Conservation (phyloP, 2,797 vertebrate species). For the Toxotes lorentzi region DNA sequence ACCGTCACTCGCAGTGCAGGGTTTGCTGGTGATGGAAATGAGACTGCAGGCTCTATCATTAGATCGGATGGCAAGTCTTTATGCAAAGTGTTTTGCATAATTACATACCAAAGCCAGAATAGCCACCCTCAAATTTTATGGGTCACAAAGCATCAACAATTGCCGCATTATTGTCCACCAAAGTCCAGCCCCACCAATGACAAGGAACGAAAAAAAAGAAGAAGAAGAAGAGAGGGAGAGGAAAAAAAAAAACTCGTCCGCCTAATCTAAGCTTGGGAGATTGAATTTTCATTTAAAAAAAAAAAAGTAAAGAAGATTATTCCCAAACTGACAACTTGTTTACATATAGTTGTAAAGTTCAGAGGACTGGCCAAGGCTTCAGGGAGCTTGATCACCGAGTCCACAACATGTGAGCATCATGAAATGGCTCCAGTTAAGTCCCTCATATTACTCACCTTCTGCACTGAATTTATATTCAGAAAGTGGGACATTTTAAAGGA, state of each 20-base stretch:
- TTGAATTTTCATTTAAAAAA: slow-evolving; percentile 91
- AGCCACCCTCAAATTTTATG: slow-evolving; percentile 99
- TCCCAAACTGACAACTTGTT: slow-evolving; percentile 92
- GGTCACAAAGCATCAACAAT: slow-evolving; percentile 99
- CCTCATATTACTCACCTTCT: neutral
- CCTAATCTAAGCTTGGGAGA: slow-evolving; percentile 92
- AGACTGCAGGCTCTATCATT: slow-evolving; percentile 97
- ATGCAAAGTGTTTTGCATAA: slow-evolving; percentile 99
- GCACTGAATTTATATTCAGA: slow-evolving; percentile 69
- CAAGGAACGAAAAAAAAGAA: slow-evolving; percentile 76
- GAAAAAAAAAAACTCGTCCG: slow-evolving; percentile 81
- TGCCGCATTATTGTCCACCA: slow-evolving; percentile 98
- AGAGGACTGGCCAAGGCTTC: slow-evolving; percentile 80
- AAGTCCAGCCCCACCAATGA: slow-evolving; percentile 93
- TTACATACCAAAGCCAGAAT: slow-evolving; percentile 99
- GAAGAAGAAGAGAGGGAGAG: slow-evolving; percentile 25
- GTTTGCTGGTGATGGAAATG: slow-evolving; percentile 89
- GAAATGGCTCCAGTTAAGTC: slow-evolving; percentile 23
- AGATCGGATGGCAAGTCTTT: slow-evolving; percentile 99
- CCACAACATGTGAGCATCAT: slow-evolving; percentile 28
- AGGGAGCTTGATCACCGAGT: slow-evolving; percentile 44
- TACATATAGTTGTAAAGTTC: slow-evolving; percentile 93
- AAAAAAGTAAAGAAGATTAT: slow-evolving; percentile 93
- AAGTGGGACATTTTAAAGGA: slow-evolving; percentile 49
- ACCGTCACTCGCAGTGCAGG: slow-evolving; percentile 85